Conservation (phyloP, 2,113 vertebrate genomes). For the Myrmecobius fasciatus region DNA sequence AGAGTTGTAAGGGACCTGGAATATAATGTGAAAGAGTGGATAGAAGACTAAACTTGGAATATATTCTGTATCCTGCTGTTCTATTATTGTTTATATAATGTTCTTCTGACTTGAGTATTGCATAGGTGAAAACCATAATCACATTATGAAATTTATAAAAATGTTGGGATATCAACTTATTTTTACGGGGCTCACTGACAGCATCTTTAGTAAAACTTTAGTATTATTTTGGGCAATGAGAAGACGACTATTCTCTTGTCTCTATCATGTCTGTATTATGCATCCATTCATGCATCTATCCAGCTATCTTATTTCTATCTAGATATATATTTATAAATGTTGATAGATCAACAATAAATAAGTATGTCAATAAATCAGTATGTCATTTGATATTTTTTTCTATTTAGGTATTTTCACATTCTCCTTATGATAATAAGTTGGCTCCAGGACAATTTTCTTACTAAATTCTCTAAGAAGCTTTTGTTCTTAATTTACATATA, state of each 20-base stretch:
- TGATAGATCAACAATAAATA: background rate
- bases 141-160: background rate
- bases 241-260: background rate
- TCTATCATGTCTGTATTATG: background rate
- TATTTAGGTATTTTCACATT: background rate
- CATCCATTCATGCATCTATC: background rate
- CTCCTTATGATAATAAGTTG: background rate
- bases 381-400: background rate
- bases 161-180: background rate
- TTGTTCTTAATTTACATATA: background rate
- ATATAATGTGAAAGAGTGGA: background rate
- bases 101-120: background rate
- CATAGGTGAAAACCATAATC: background rate
- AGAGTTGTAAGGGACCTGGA: background rate
- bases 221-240: background rate
- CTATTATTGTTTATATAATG: background rate
- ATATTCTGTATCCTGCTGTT: background rate
- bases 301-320: background rate
- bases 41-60: background rate
- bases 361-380: background rate
- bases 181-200: background rate
- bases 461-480: background rate
- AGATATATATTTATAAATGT: background rate
- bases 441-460: background rate
- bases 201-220: background rate